A percentile compares a stretch with the other conserved stretches of the same genome.
Conservation (phyloP, 2,888 invertebrate species). For the Ceriagrion tenellum region DNA sequence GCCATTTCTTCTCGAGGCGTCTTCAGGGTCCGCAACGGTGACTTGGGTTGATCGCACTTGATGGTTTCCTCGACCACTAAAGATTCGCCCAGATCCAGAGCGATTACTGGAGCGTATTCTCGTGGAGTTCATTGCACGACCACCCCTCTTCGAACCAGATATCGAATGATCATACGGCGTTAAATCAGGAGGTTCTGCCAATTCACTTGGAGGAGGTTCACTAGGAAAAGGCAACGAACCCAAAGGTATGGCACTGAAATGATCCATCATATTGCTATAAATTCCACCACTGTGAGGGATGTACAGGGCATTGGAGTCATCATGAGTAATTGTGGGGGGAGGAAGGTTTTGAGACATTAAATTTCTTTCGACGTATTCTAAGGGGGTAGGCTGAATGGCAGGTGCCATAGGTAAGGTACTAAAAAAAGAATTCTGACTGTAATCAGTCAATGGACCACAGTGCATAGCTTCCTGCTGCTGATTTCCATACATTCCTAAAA, state of each 20-base stretch:
- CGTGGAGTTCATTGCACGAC: not conserved
- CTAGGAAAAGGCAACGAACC: not conserved
- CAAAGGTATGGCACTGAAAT: not conserved
- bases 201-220: conserved; percentile 25
- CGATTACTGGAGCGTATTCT: conserved; percentile 42
- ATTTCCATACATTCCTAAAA: conserved; percentile 52
- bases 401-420: not conserved
- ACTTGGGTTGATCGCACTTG: not conserved
- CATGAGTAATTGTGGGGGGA: not conserved
- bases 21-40: not conserved
- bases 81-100: not conserved
- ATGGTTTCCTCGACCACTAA: conserved; percentile 8
- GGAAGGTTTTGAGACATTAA: conserved; percentile 32
- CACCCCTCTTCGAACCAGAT: not conserved
- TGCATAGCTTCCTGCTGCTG: conserved; percentile 32
- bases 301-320: not conserved
- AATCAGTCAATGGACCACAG: conserved; percentile 17
- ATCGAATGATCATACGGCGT: not conserved
- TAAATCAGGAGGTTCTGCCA: not conserved
- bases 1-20: not conserved
- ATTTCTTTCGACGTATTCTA: conserved; percentile 48
- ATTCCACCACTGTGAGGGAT: not conserved
- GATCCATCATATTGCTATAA: not conserved
- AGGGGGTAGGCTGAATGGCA: conserved; percentile 27
- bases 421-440: not conserved